Conservation (phyloP, 2,113 vertebrate species). For the Epinephelus cyanopodus region DNA sequence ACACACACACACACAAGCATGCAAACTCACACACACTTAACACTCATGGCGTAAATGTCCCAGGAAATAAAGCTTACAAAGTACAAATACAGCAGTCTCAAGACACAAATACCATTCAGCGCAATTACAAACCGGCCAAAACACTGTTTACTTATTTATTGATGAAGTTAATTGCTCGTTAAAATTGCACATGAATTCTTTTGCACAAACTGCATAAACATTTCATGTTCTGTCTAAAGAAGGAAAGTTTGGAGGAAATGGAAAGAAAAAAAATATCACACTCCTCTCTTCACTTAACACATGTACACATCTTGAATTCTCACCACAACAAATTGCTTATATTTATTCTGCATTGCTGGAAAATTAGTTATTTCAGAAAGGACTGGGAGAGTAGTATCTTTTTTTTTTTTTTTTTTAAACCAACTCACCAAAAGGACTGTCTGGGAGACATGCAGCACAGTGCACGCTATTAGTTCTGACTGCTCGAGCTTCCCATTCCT, state of each 20-base stretch:
- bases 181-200: slow-evolving; percentile 70
- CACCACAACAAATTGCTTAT: slow-evolving; percentile 59
- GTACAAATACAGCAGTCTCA: slow-evolving; percentile 46
- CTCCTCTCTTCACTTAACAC: slow-evolving; percentile 45
- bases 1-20: slow-evolving; percentile 3
- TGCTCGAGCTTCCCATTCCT: slow-evolving; percentile 61
- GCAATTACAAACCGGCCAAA: slow-evolving; percentile 51
- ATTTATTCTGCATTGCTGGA: slow-evolving; percentile 56
- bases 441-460: slow-evolving; percentile 56
- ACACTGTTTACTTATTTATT: slow-evolving; percentile 69
- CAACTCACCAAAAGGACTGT: slow-evolving; percentile 50
- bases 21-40: slow-evolving; percentile 4
- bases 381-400: background rate
- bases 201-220: slow-evolving; percentile 66
- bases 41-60: slow-evolving; percentile 18
- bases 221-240: slow-evolving; percentile 61
- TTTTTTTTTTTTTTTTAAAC: slow-evolving; percentile 17
- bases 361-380: slow-evolving; percentile 52
- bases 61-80: slow-evolving; percentile 40
- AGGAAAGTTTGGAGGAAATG: slow-evolving; percentile 46
- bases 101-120: slow-evolving; percentile 54
- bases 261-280: slow-evolving; percentile 23
- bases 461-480: slow-evolving; percentile 65
- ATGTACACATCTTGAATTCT: slow-evolving; percentile 55
- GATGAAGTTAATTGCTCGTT: slow-evolving; percentile 76